Percentiles rank a stretch among this genome's conserved stretches.
These are phyloP conservation scores for Poeciliopsis presidionis DNA, from an alignment of 2,797 vertebrate species.

Conservation along the genomic window DNA sequence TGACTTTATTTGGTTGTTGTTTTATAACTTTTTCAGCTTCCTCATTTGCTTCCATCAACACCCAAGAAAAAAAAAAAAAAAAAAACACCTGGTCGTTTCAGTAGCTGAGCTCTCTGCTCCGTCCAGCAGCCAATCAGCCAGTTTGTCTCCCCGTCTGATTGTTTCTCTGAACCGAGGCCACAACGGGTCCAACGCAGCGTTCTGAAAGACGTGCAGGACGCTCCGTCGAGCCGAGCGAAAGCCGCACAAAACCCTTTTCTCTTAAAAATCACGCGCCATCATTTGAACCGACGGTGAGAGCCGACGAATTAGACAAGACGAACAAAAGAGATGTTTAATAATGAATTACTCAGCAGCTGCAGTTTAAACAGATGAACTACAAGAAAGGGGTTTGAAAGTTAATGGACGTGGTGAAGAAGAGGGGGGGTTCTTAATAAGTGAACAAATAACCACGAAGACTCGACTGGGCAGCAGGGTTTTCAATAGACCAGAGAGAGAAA, in stretches of 20 bases:
- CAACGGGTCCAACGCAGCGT: background rate
- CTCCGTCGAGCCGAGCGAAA: background rate
- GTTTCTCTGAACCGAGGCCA: background rate
- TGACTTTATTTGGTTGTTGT: background rate
- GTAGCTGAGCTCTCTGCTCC: background rate
- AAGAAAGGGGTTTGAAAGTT: constrained; percentile 1
- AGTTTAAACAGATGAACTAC: background rate
- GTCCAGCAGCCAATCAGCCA: background rate
- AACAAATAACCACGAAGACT: constrained; percentile 31
- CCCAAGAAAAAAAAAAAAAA: background rate
- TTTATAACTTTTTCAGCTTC: background rate
- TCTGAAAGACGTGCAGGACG: background rate
- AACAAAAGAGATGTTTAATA: background rate
- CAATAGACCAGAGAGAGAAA: constrained; percentile 21
- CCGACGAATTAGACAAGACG: background rate
- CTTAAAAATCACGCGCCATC: background rate
- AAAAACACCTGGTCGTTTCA: background rate
- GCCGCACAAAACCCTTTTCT: background rate
- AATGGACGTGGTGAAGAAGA: background rate
- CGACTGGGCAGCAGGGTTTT: constrained; percentile 25
- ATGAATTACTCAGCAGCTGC: constrained; percentile 10
- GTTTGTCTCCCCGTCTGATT: background rate
- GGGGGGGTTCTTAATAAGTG: constrained; percentile 11
- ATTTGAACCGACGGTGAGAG: background rate
- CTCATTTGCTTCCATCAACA: background rate